A percentile compares a stretch with the other conserved stretches of the same genome.
phyloP scores from a whole-genome alignment of 2,888 invertebrate genomes.

The Zaprionus bogoriensis region DNA sequence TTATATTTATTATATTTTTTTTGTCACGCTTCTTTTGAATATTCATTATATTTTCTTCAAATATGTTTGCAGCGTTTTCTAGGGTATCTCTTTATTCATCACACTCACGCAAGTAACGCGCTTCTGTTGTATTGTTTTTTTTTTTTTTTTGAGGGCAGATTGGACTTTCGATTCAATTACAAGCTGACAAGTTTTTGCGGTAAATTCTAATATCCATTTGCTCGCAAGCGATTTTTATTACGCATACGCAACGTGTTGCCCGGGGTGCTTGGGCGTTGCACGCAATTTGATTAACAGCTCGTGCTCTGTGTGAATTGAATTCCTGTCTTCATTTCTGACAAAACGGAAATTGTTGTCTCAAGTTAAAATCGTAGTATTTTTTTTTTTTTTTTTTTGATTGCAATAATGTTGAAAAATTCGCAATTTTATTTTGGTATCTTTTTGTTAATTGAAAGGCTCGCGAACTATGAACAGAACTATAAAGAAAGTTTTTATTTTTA shows the following conservation, averaged over 20 bases:
- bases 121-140: not conserved
- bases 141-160: slow-evolving; percentile 8
- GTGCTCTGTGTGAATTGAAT: not conserved
- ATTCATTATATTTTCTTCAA: too few relatives aligned
- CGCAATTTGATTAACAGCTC: slow-evolving; percentile 56
- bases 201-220: slow-evolving; percentile 37
- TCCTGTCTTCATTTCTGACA: not conserved
- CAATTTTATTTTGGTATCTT: not conserved
- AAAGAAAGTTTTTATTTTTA: not conserved
- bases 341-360: too few relatives aligned
- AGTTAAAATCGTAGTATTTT: too few relatives aligned
- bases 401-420: too few relatives aligned
- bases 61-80: too few relatives aligned
- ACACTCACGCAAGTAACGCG: not conserved
- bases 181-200: slow-evolving; percentile 25
- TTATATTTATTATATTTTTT: too few relatives aligned
- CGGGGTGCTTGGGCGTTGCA: not conserved
- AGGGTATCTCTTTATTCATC: not conserved
- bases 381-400: too few relatives aligned
- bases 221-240: slow-evolving; percentile 27
- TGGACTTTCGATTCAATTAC: slow-evolving; percentile 32
- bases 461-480: not conserved
- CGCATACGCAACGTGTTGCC: slow-evolving; percentile 50
- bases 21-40: too few relatives aligned
- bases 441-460: not conserved